Percentiles rank a stretch among this genome's conserved stretches.
Evolutionary conservation across 1,140 invertebrate species (phyloP).

Genomic region (Octopus sinensis): DNA sequence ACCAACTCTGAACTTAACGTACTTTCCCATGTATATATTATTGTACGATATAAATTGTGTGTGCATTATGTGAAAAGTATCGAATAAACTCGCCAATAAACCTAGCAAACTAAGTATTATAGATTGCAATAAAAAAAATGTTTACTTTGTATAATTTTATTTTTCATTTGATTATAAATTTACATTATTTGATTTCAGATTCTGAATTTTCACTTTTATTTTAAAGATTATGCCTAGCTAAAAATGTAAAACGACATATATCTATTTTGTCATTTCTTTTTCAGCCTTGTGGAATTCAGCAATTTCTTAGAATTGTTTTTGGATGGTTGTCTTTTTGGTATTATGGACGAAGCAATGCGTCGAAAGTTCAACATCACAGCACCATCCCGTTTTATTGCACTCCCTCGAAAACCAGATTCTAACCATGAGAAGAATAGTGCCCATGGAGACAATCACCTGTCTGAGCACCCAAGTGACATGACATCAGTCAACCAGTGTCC

Average conservation of each 20-base stretch:
- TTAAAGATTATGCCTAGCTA: neutral
- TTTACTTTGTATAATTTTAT: neutral
- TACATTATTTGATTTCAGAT: slow-evolving; percentile 9
- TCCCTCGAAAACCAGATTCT: slow-evolving; percentile 34
- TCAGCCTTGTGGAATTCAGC: slow-evolving; percentile 50
- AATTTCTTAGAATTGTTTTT: slow-evolving; percentile 48
- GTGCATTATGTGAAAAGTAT: no score
- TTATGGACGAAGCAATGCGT: slow-evolving; percentile 51
- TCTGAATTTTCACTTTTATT: neutral
- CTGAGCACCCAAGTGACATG: no score
- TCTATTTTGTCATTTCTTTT: slow-evolving; percentile 15
- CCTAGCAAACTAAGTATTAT: no score
- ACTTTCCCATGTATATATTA: no score
- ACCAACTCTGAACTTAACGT: no score
- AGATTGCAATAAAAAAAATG: neutral
- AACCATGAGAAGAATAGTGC: no score
- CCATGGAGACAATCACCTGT: no score
- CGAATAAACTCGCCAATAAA: no score
- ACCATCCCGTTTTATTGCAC: slow-evolving; percentile 53
- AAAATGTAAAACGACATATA: neutral
- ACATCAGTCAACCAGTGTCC: no score
- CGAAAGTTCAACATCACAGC: slow-evolving; percentile 56
- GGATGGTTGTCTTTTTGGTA: slow-evolving; percentile 55
- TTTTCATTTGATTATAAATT: neutral
- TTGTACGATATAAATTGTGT: no score